A percentile compares a stretch with the other conserved stretches of the same genome.
Evolutionary conservation across 2,113 vertebrate species (phyloP).

Genomic region (Myrmecophaga tridactyla): DNA sequence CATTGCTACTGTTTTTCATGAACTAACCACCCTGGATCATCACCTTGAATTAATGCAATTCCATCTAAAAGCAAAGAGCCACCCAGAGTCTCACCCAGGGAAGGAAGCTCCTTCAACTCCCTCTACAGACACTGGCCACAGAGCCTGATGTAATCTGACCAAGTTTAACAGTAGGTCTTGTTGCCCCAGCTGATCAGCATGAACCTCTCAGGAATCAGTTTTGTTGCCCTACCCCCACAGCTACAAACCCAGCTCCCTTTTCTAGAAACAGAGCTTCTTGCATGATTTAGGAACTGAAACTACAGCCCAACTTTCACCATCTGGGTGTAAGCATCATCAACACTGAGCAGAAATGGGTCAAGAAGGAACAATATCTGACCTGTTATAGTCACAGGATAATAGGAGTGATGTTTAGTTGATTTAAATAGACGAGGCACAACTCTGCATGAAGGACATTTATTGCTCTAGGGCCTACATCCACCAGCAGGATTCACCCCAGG

Average conservation of each 20-base stretch:
- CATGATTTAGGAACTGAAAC: neutral
- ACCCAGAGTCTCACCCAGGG: no score
- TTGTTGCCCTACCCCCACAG: neutral
- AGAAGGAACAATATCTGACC: neutral
- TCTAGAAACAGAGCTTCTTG: neutral
- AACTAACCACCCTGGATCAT: neutral
- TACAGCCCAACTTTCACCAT: neutral
- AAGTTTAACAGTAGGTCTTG: neutral
- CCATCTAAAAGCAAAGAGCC: neutral
- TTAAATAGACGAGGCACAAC: accelerated
- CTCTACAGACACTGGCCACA: neutral
- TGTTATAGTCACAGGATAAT: no score
- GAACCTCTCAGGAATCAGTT: no score
- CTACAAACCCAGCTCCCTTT: neutral
- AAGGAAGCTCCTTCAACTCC: neutral
- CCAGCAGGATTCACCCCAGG: neutral
- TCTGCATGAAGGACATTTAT: neutral
- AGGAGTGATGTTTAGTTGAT: no score
- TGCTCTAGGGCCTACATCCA: neutral
- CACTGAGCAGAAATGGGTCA: neutral
- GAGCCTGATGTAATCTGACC: neutral
- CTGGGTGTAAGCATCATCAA: neutral
- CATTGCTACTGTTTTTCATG: neutral
- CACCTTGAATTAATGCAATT: neutral
- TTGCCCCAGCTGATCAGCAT: neutral